Percentiles rank a stretch among this genome's conserved stretches.
Evolutionary conservation across 2,797 vertebrate genomes (phyloP).

Genomic region (Octomys mimax): DNA sequence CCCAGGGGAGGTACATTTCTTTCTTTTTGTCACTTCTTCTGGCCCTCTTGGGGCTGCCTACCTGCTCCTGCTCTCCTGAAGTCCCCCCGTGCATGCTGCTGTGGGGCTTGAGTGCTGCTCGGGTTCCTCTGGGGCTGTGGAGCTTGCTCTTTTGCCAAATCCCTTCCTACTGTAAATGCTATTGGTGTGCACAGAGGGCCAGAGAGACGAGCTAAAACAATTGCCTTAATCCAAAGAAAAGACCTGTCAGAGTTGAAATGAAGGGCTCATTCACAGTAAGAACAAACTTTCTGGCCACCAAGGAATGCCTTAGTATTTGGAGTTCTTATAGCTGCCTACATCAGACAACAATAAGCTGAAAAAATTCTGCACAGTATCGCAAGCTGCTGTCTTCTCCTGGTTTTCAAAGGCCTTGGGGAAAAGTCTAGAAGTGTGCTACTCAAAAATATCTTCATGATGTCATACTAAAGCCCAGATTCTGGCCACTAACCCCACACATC

Average conservation of each 20-base stretch:
- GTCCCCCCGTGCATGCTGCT: background rate
- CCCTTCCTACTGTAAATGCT: background rate
- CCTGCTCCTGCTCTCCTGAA: rapidly evolving
- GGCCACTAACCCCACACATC: rapidly evolving
- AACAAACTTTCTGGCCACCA: background rate
- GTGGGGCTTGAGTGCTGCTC: background rate
- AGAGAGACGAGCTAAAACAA: background rate
- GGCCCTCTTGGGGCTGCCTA: background rate
- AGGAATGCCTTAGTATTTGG: slow-evolving; percentile 15
- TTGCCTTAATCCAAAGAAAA: slow-evolving; percentile 25
- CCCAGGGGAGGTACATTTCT: rapidly evolving
- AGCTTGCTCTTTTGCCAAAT: background rate
- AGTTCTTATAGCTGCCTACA: background rate
- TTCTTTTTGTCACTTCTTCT: background rate
- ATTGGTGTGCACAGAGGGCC: background rate
- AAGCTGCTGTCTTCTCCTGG: background rate
- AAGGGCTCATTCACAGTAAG: background rate
- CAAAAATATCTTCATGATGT: background rate
- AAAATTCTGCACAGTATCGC: background rate
- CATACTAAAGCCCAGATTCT: background rate
- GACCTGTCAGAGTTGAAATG: background rate
- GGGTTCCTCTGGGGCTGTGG: background rate
- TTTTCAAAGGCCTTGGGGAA: background rate
- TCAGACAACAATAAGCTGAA: slow-evolving; percentile 11
- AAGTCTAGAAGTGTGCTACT: background rate